Conservation (phyloP, 1,140 invertebrate genomes). For the Hirudo medicinalis region DNA sequence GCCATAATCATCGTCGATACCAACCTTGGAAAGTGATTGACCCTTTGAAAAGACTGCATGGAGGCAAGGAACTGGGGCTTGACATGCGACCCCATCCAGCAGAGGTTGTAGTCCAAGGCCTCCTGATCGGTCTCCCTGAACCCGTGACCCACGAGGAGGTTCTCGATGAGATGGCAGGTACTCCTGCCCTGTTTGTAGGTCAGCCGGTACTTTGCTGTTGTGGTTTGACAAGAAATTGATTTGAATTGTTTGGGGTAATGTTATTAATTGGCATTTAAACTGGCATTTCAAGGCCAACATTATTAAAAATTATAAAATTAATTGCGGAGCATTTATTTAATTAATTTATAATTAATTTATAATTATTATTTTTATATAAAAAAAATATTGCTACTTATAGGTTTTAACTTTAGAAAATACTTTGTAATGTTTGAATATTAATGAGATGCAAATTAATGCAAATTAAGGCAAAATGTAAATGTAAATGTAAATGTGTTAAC, state of each 20-base stretch:
- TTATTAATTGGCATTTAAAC: background rate
- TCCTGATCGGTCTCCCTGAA: slow-evolving; percentile 36
- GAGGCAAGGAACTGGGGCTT: slow-evolving; percentile 70
- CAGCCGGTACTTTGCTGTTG: background rate
- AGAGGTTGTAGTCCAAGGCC: slow-evolving; percentile 64
- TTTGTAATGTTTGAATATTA: no score
- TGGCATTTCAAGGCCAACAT: background rate
- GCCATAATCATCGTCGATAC: background rate
- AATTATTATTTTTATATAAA: no score
- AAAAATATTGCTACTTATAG: no score
- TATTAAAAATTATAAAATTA: background rate
- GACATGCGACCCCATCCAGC: slow-evolving; percentile 80
- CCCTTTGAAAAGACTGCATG: slow-evolving; percentile 67
- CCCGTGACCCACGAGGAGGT: background rate
- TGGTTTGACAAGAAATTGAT: background rate
- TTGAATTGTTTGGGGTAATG: background rate
- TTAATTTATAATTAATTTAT: no score
- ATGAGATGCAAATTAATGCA: background rate
- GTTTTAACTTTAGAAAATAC: no score
- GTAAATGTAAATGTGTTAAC: no score
- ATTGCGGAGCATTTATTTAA: background rate
- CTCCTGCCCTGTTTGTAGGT: background rate
- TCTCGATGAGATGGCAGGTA: background rate
- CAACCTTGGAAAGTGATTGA: slow-evolving; percentile 85
- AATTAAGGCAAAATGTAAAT: background rate